A percentile compares a stretch with the other conserved stretches of the same genome.
phyloP scores from a whole-genome alignment of 2,888 invertebrate genomes.

The Acleris sparsana region DNA sequence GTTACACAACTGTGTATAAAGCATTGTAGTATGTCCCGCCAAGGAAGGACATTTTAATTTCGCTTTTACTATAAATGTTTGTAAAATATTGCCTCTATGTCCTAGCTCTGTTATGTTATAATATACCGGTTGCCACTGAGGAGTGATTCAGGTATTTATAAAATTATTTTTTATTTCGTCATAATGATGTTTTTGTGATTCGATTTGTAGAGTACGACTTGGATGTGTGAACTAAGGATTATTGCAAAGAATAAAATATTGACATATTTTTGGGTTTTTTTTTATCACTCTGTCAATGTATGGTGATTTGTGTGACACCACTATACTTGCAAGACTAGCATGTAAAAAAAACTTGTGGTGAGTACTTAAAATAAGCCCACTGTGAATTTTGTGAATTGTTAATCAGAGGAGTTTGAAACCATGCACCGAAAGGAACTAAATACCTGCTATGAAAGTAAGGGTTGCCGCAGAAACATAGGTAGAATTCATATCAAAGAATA shows the following conservation, averaged over 20 bases:
- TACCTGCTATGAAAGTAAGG: too few species aligned
- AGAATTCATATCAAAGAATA: too few species aligned
- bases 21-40: slow-evolving; percentile 67
- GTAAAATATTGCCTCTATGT: slow-evolving; percentile 67
- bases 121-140: slow-evolving; percentile 76
- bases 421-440: too few species aligned
- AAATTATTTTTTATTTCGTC: slow-evolving; percentile 61
- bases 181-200: slow-evolving; percentile 62
- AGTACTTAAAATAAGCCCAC: too few species aligned
- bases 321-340: too few species aligned
- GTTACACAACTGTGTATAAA: slow-evolving; percentile 50
- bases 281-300: background rate
- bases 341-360: too few species aligned
- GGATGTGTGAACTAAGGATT: slow-evolving; percentile 64
- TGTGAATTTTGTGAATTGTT: too few species aligned
- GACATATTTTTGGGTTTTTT: slow-evolving; percentile 41
- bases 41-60: slow-evolving; percentile 61
- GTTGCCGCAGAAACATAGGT: too few species aligned
- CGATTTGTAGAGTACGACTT: slow-evolving; percentile 58
- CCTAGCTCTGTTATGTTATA: slow-evolving; percentile 66
- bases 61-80: slow-evolving; percentile 62
- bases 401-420: too few species aligned
- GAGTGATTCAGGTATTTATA: slow-evolving; percentile 82
- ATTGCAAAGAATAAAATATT: slow-evolving; percentile 59
- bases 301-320: too few species aligned